Evolutionary conservation across 2,888 invertebrate genomes (phyloP).

Genomic region (Tinea semifulvella): DNA sequence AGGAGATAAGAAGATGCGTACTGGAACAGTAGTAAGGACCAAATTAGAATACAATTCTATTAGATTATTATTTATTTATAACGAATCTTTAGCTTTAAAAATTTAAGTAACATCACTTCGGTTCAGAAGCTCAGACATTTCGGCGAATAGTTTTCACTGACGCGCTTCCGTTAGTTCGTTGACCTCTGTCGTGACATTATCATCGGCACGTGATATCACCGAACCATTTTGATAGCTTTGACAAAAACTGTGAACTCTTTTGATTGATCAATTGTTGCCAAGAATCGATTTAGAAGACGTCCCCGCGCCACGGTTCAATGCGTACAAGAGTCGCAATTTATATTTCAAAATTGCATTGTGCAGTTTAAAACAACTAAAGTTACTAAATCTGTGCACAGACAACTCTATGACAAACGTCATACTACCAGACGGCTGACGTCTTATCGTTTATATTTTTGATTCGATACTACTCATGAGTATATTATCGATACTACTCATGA

Average conservation of each 20-base stretch:
- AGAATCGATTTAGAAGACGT: constrained; percentile 11
- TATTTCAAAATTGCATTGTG: constrained; percentile 9
- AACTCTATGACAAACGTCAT: no score
- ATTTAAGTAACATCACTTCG: no score
- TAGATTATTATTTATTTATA: no score
- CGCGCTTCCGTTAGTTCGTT: constrained; percentile 17
- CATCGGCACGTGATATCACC: constrained; percentile 23
- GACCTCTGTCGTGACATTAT: constrained; percentile 24
- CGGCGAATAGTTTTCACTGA: constrained; percentile 18
- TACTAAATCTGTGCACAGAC: no score
- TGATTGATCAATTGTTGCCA: constrained; percentile 11
- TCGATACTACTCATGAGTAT: no score
- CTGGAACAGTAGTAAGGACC: no score
- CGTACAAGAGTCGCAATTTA: not conserved
- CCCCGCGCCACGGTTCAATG: constrained; percentile 7
- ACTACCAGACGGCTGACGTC: no score
- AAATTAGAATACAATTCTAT: not conserved
- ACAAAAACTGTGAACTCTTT: constrained; percentile 13
- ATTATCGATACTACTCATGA: no score
- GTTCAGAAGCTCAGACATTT: constrained; percentile 16
- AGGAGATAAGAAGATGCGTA: no score
- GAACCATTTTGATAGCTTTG: constrained; percentile 14
- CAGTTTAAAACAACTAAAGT: no score
- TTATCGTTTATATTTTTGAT: no score
- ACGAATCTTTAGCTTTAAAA: no score